A percentile compares a stretch with the other conserved stretches of the same genome.
These are phyloP conservation scores for Ptychobarbus kaznakovi DNA, from an alignment of 2,797 vertebrate genomes.

Conservation along the genomic window DNA sequence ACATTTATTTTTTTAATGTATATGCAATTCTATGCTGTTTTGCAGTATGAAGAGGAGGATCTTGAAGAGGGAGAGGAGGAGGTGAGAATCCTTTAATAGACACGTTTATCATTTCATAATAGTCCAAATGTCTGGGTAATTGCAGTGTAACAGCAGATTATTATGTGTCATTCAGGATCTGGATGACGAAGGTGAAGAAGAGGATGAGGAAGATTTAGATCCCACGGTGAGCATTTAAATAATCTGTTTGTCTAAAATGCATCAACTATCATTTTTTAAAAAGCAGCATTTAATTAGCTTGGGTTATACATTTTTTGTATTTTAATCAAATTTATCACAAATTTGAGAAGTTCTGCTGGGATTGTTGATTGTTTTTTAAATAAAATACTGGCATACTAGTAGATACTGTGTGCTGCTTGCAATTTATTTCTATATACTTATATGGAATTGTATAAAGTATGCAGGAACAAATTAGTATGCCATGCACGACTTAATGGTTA, in stretches of 20 bases:
- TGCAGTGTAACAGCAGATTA: neutral
- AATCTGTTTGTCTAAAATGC: neutral
- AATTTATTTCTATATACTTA: neutral
- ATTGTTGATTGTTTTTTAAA: neutral
- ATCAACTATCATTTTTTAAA: neutral
- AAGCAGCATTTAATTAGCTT: neutral
- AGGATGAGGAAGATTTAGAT: constrained; percentile 88
- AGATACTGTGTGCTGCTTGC: neutral
- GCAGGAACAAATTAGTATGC: neutral
- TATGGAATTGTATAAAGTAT: neutral
- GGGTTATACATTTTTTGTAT: neutral
- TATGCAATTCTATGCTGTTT: neutral
- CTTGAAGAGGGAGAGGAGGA: constrained; percentile 96
- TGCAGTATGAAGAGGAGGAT: constrained; percentile 95
- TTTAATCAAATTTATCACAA: neutral
- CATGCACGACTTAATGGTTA: neutral
- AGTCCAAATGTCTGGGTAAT: neutral
- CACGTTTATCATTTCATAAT: neutral
- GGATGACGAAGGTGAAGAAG: constrained; percentile 91
- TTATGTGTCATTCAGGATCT: constrained; percentile 78
- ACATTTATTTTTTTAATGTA: neutral
- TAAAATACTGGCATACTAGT: neutral
- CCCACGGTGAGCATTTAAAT: constrained; percentile 81
- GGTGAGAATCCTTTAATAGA: constrained; percentile 73
- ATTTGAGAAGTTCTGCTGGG: neutral